Evolutionary conservation across 2,797 vertebrate genomes (phyloP), one percentile per base, ranked within the genome.

Genomic region (Lophius americanus): DNA sequence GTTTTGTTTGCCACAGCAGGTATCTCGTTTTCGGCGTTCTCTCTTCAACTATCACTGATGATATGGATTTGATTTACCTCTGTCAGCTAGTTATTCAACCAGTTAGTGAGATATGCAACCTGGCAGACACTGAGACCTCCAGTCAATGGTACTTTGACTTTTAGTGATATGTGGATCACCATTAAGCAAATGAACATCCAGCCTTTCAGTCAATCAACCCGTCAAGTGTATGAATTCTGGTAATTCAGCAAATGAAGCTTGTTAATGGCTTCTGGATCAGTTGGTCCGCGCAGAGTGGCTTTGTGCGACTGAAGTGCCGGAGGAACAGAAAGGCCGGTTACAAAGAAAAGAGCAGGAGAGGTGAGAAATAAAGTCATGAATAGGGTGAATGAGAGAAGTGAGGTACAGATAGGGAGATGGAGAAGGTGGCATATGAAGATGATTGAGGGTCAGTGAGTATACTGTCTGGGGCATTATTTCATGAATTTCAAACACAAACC

Each of bases 361-460:
- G 57, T 70, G 62, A 74, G 32, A 68, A 70, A 67, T 74, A 51
- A 71, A 68, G 61, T 76, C 23, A 53, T 51, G 32, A 42, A 23
- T 23, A 23, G 78, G 51, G 68, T 66, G 14, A 58, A 68, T 4
- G 43, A 51, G 65, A 36, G 13, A 51, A 63, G 63, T 52, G 54
- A 71, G 47, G 41, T 37, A 53, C 44, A 71, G 41, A 47, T 51
- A 23, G 35, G 36, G 52, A 41, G 13, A 48, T 23, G 53, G 36
- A 46, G 58, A 70, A n/a, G 23, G 32, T 38, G 54, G 11, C 37
- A 67, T 36, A 60, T 32, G 43, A 43, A 61, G 33, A 42, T 67
- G 55, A 64, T 56, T 68, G 33, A 62, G 81, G 79, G 76, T 83
- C 81, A 88, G 76, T 9, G 9, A 67, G 39, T 75, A 47, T 68